phyloP scores from a whole-genome alignment of 2,797 vertebrate species.

The Mormyrus hasselquistii region DNA sequence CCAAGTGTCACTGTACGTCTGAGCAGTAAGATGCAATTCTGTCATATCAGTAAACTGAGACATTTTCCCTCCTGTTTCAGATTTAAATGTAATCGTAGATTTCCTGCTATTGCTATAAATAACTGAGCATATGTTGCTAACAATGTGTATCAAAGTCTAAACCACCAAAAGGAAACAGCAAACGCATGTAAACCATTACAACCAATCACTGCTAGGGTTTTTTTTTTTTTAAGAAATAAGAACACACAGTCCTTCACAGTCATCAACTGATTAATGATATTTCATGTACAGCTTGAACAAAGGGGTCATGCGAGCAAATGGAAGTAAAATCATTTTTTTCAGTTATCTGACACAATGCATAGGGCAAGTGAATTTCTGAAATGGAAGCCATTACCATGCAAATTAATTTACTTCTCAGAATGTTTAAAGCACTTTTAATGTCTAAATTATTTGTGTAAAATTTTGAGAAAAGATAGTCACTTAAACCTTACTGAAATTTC shows the following conservation, averaged over 20 bases:
- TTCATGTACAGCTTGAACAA: neutral
- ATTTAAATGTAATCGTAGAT: neutral
- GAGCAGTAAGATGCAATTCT: neutral
- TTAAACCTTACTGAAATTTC: neutral
- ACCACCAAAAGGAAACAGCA: conserved; percentile 9
- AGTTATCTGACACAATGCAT: neutral
- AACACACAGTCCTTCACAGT: neutral
- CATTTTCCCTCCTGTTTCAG: neutral
- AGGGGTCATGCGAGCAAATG: neutral
- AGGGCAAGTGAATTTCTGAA: neutral
- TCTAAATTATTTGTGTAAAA: neutral
- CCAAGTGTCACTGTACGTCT: neutral
- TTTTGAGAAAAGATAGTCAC: neutral
- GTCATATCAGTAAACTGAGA: neutral
- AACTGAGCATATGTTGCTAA: neutral
- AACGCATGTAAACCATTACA: neutral
- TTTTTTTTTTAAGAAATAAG: neutral
- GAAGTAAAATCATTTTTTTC: neutral
- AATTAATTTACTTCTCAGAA: neutral
- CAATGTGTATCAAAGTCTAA: neutral
- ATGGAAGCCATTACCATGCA: neutral
- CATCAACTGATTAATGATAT: neutral
- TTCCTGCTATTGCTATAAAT: neutral
- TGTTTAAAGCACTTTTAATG: neutral
- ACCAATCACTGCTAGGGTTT: neutral